These are phyloP conservation scores for Rhopalosiphum maidis DNA, from an alignment of 1,140 invertebrate genomes.

Conservation along the genomic window DNA sequence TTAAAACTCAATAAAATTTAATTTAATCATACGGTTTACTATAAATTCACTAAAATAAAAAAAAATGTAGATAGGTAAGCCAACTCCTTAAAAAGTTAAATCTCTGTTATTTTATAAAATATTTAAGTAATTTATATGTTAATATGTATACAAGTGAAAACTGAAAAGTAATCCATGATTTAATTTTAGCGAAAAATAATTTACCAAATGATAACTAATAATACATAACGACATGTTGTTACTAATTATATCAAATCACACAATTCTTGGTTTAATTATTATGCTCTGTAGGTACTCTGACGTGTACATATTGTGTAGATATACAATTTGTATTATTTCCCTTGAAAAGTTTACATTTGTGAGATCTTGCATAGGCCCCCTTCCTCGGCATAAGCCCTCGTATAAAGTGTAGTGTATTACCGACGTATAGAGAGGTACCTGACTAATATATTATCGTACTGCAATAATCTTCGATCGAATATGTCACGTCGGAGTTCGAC, in stretches of 20 bases:
- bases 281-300: background rate
- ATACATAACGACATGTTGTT: background rate
- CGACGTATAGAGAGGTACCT: background rate
- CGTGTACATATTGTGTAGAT: background rate
- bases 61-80: background rate
- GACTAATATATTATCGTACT: background rate
- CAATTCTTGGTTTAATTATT: background rate
- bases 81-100: background rate
- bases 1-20: background rate
- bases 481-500: background rate
- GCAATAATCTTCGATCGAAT: background rate
- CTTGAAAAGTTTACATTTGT: background rate
- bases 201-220: background rate
- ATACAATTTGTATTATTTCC: background rate
- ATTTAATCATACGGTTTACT: no score
- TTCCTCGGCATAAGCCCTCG: background rate
- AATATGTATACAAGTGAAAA: background rate
- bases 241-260: background rate
- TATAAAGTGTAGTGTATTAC: background rate
- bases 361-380: background rate
- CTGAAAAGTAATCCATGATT: background rate
- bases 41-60: background rate
- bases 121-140: background rate
- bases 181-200: background rate
- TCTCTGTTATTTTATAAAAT: background rate